Evolutionary conservation across 2,113 vertebrate genomes (phyloP).

Genomic region (Gymnorhina tibicen): DNA sequence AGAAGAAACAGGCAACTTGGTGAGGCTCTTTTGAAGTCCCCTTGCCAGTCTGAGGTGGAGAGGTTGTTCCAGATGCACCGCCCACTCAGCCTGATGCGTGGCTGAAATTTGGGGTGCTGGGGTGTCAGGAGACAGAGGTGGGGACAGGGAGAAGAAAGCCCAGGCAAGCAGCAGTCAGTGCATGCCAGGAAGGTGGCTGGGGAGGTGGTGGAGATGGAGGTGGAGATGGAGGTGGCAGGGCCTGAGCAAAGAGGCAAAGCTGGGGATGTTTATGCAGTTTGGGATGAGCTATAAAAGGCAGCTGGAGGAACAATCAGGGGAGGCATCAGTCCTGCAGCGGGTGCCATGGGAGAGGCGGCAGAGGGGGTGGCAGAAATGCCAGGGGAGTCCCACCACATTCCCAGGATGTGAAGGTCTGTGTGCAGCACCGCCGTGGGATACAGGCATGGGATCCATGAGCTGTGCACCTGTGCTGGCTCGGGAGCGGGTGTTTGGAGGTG

Average conservation of each 20-base stretch:
- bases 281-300: background rate
- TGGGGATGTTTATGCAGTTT: background rate
- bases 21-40: background rate
- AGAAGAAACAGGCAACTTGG: background rate
- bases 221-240: background rate
- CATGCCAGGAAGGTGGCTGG: background rate
- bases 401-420: background rate
- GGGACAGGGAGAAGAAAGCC: background rate
- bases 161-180: background rate
- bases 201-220: background rate
- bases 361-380: background rate
- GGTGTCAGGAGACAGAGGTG: background rate
- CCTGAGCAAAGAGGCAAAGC: background rate
- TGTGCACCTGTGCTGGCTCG: background rate
- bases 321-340: background rate
- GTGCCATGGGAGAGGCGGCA: background rate
- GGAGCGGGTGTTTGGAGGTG: background rate
- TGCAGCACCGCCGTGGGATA: background rate
- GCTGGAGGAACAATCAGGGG: background rate
- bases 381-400: background rate
- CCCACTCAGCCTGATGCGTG: rapidly evolving
- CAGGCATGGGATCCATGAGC: background rate
- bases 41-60: background rate
- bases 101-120: background rate
- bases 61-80: rapidly evolving